phyloP scores from a whole-genome alignment of 2,888 invertebrate genomes.

The Sminthurides aquaticus region DNA sequence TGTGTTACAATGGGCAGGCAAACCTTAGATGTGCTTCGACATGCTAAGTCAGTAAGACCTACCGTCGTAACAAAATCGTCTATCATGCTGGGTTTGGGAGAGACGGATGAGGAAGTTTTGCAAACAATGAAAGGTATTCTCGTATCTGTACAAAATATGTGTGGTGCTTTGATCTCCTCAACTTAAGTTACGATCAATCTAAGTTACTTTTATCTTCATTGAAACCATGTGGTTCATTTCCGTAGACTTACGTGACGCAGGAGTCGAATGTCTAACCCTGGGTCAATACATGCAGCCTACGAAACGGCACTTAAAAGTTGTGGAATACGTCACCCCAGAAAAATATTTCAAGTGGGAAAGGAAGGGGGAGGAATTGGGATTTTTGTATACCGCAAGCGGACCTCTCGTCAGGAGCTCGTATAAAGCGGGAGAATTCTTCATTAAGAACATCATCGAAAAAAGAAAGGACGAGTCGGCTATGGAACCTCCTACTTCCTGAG shows the following conservation, averaged over 20 bases:
- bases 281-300: slow-evolving; percentile 99
- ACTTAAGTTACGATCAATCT: too few relatives aligned
- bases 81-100: slow-evolving; percentile 93
- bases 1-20: slow-evolving; percentile 54
- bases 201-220: too few relatives aligned
- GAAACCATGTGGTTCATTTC: background rate
- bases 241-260: slow-evolving; percentile 66
- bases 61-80: slow-evolving; percentile 92
- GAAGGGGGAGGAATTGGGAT: slow-evolving; percentile 75
- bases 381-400: slow-evolving; percentile 94
- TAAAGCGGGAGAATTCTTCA: slow-evolving; percentile 93
- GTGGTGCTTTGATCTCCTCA: background rate
- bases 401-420: slow-evolving; percentile 95
- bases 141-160: background rate
- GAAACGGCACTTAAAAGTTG: slow-evolving; percentile 82
- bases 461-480: too few relatives aligned
- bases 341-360: slow-evolving; percentile 83
- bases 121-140: slow-evolving; percentile 67
- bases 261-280: slow-evolving; percentile 91
- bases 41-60: slow-evolving; percentile 72
- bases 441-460: slow-evolving; percentile 65
- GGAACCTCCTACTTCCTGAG: too few relatives aligned
- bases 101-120: slow-evolving; percentile 77
- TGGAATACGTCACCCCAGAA: slow-evolving; percentile 92
- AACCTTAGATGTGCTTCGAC: slow-evolving; percentile 70